phyloP scores from a whole-genome alignment of 2,888 invertebrate genomes.

The Andrena haemorrhoa region DNA sequence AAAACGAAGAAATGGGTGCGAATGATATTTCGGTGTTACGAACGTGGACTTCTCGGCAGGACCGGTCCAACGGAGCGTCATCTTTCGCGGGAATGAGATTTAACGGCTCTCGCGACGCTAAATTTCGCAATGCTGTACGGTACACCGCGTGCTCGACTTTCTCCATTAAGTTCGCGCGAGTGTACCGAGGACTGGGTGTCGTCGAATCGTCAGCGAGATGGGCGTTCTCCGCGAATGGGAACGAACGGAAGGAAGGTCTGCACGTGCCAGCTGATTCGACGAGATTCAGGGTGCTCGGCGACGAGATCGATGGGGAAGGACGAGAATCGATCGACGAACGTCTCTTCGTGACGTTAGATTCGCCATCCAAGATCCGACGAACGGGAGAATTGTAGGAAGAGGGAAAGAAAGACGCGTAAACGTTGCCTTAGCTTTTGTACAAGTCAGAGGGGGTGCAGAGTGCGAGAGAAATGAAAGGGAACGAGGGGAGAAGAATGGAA shows the following conservation, averaged over 20 bases:
- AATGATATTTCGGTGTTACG: slow-evolving; percentile 17
- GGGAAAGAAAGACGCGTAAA: slow-evolving; percentile 60
- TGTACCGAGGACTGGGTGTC: neutral
- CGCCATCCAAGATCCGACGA: neutral
- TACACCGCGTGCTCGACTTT: neutral
- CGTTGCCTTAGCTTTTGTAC: slow-evolving; percentile 83
- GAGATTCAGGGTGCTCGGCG: slow-evolving; percentile 6
- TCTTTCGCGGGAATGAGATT: slow-evolving; percentile 10
- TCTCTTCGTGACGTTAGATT: neutral
- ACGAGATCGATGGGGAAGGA: slow-evolving; percentile 11
- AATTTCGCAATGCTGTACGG: neutral
- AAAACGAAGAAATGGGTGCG: neutral
- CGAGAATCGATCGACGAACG: neutral
- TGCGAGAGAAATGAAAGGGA: slow-evolving; percentile 8
- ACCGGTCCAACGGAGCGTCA: slow-evolving; percentile 39
- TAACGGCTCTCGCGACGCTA: slow-evolving; percentile 2
- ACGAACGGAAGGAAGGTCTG: neutral
- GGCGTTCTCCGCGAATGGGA: neutral
- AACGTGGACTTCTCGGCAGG: slow-evolving; percentile 57
- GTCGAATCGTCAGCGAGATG: slow-evolving; percentile 6
- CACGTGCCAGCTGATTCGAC: slow-evolving; percentile 17
- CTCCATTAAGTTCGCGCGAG: neutral
- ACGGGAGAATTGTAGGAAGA: neutral
- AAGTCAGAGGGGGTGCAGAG: slow-evolving; percentile 64
- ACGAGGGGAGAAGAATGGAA: neutral